These are phyloP conservation scores for Peromyscus eremicus DNA, from an alignment of 2,797 vertebrate genomes.

Conservation along the genomic window DNA sequence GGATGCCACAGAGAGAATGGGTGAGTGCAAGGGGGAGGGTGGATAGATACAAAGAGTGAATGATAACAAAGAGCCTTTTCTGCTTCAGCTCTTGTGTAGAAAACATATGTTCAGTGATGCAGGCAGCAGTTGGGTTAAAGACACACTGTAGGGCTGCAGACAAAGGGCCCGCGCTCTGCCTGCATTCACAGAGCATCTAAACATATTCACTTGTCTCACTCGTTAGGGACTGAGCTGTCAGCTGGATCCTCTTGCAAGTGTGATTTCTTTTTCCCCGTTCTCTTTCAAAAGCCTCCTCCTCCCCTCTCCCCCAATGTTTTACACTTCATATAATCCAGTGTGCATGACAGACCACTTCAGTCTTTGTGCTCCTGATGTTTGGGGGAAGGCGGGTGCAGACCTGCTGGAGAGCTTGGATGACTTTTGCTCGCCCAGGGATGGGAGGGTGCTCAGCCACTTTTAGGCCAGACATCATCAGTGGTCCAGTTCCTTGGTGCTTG, in stretches of 20 bases:
- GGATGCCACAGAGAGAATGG: conserved; percentile 83
- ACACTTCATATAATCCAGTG: conserved; percentile 98
- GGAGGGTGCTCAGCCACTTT: conserved; percentile 82
- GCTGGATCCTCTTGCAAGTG: conserved; percentile 92
- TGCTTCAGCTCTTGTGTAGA: conserved; percentile 94
- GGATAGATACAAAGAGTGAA: conserved; percentile 89
- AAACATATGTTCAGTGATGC: conserved; percentile 97
- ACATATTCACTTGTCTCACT: conserved; percentile 93
- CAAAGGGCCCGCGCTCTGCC: conserved; percentile 89
- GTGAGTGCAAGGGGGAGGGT: conserved; percentile 74
- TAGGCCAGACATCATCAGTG: conserved; percentile 73
- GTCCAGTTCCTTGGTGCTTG: conserved; percentile 61
- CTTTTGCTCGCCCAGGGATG: conserved; percentile 90
- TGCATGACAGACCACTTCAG: conserved; percentile 90
- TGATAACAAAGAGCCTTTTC: conserved; percentile 94
- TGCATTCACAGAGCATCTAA: conserved; percentile 92
- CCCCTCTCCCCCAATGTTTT: conserved; percentile 94
- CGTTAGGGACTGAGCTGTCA: conserved; percentile 91
- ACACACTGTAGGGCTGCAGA: conserved; percentile 91
- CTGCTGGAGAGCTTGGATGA: conserved; percentile 90
- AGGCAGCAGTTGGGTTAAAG: conserved; percentile 92
- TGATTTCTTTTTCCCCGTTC: conserved; percentile 89
- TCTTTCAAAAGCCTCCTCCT: conserved; percentile 92
- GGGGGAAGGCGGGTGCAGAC: conserved; percentile 84
- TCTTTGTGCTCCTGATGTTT: conserved; percentile 93